Percentiles rank a stretch among this genome's conserved stretches.
These are phyloP conservation scores for Prietella phreatophila DNA, from an alignment of 2,113 vertebrate species.

Conservation along the genomic window DNA sequence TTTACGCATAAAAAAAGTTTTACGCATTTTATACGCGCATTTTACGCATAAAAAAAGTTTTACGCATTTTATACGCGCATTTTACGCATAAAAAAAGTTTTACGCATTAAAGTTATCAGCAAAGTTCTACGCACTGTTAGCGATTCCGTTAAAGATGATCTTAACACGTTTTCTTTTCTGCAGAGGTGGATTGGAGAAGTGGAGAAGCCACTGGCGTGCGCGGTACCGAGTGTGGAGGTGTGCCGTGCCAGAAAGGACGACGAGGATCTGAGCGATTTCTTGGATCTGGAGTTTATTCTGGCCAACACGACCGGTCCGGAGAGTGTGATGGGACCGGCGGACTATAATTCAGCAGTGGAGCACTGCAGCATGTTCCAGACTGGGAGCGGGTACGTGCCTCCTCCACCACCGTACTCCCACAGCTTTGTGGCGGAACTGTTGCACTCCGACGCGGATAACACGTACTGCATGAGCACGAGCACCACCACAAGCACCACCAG, in stretches of 20 bases:
- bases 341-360: slow-evolving; percentile 70
- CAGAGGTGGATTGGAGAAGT: slow-evolving; percentile 85
- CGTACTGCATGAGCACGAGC: slow-evolving; percentile 66
- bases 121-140: not conserved
- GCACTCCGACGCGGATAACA: slow-evolving; percentile 72
- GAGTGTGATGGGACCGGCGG: slow-evolving; percentile 60
- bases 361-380: slow-evolving; percentile 71
- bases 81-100: not conserved
- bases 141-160: not conserved
- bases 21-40: not conserved
- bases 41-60: not conserved
- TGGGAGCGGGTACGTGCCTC: slow-evolving; percentile 70
- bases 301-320: slow-evolving; percentile 82
- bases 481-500: not conserved
- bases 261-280: slow-evolving; percentile 87
- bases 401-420: slow-evolving; percentile 78
- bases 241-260: slow-evolving; percentile 77
- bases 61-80: not conserved
- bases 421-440: slow-evolving; percentile 81
- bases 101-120: not conserved
- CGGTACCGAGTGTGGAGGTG: slow-evolving; percentile 67
- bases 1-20: not conserved
- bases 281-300: slow-evolving; percentile 96
- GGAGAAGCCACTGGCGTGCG: slow-evolving; percentile 66
- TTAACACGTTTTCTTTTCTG: slow-evolving; percentile 20